phyloP scores from a whole-genome alignment of 2,113 vertebrate species.

The Rhodinocichla rosea region DNA sequence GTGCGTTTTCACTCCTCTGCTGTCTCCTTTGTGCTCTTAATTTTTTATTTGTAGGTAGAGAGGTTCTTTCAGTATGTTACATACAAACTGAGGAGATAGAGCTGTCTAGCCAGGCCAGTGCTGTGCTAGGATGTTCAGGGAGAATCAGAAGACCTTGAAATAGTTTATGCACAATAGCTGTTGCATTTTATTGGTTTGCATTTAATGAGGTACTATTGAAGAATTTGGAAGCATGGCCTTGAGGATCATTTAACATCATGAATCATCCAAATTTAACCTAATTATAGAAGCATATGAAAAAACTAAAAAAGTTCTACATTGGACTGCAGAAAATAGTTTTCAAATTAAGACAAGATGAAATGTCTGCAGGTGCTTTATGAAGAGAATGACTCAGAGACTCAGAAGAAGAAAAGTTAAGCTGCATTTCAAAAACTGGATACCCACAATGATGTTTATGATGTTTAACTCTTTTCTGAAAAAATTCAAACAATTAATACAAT shows the following conservation, averaged over 20 bases:
- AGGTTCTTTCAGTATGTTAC: not conserved
- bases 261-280: slow-evolving; percentile 59
- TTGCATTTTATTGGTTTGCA: slow-evolving; percentile 33
- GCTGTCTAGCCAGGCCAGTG: not conserved
- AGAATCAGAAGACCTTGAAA: not conserved
- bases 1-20: not conserved
- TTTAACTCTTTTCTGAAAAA: not conserved
- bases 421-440: not conserved
- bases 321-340: not conserved
- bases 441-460: not conserved
- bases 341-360: slow-evolving; percentile 7
- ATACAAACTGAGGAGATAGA: not conserved
- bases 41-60: not conserved
- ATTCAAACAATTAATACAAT: not conserved
- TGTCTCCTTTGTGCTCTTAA: not conserved
- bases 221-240: not conserved
- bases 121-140: not conserved
- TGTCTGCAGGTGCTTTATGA: slow-evolving; percentile 15
- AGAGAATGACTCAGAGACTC: not conserved
- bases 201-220: not conserved
- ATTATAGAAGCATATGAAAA: slow-evolving; percentile 16
- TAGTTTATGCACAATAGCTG: not conserved
- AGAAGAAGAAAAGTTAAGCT: not conserved
- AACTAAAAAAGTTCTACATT: not conserved
- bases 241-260: not conserved